Percentiles rank a stretch among this genome's conserved stretches.
These are phyloP conservation scores for Meloidogyne chitwoodi DNA, from an alignment of 1,140 invertebrate species.

Conservation along the genomic window DNA sequence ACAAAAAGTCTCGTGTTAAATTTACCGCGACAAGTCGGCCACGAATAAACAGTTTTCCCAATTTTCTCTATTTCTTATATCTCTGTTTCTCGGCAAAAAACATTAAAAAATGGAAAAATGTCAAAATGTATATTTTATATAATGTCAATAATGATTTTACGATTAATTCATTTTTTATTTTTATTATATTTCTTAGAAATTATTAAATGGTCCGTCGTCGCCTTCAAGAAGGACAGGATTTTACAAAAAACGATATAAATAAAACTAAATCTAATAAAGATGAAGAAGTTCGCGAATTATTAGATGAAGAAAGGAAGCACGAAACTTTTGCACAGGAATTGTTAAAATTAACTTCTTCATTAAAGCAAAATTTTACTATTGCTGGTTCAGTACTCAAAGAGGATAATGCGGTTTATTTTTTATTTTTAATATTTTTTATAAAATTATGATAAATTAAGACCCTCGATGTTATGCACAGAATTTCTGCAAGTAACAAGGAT, in stretches of 20 bases:
- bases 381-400: slow-evolving; percentile 54
- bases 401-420: slow-evolving; percentile 45
- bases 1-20: too few species aligned
- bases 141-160: neutral
- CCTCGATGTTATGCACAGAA: slow-evolving; percentile 40
- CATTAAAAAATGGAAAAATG: too few species aligned
- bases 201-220: neutral
- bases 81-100: too few species aligned
- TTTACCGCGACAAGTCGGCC: too few species aligned
- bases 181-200: neutral
- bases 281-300: neutral
- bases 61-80: too few species aligned
- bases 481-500: slow-evolving; percentile 35
- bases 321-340: neutral
- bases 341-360: slow-evolving; percentile 5
- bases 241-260: neutral
- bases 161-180: too few species aligned
- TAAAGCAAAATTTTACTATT: slow-evolving; percentile 52
- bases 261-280: neutral
- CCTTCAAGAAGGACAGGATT: neutral
- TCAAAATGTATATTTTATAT: neutral
- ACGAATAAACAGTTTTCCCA: too few species aligned
- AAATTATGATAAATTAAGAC: slow-evolving; percentile 22
- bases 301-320: neutral
- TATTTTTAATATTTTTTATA: neutral